Base-by-base conservation (phyloP, 2,888 invertebrate species). In the Oxytorus armatus region DNA sequence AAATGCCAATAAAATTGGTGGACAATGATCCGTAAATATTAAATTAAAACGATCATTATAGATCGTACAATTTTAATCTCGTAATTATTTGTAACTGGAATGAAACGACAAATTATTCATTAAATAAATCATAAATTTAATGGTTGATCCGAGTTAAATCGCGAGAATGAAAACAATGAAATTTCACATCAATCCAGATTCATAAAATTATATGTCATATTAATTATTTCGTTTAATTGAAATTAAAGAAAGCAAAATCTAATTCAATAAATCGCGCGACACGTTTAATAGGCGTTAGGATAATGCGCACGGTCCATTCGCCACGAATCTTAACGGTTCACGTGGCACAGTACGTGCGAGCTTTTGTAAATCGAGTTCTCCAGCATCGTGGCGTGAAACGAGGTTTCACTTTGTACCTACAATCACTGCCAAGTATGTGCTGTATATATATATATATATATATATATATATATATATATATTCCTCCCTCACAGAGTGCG, bases 321-420 rank as follows among this genome's bases (percentile, higher is more conserved):
- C 61, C 63, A 42, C 47, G 51, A 73, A 73, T 39, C 51, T 59
- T 63, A 63, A 73, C 72, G 72, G 72, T 63, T 36, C 39, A 59
- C 10, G 16, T 23, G 47, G 25, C 42, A 39, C 10, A n/a, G 36
- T 63, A 42, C 63, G 63, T 63, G 63, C 39, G 16, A 29, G 42
- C 42, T 47, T 44, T 63, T 63, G 44, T 25, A 63, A 53, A 42
- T 25, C 25, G 42, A 61, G 4, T 51, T 36, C 42, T 63, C 16
- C 42, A 53, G 72, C 16, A 33, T 33, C 36, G 57, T 16, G 33
- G 36, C 36, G 51, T 14, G 49, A 16, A 61, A 61, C 49, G 72
- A 55, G 69, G 7, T 59, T 36, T 49, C 59, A 21, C 39, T 59
- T 36, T 39, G 59, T 59, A 59, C 11, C 39, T 11, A 39, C 59